phyloP scores from a whole-genome alignment of 2,113 vertebrate species.

The Ellobius talpinus region DNA sequence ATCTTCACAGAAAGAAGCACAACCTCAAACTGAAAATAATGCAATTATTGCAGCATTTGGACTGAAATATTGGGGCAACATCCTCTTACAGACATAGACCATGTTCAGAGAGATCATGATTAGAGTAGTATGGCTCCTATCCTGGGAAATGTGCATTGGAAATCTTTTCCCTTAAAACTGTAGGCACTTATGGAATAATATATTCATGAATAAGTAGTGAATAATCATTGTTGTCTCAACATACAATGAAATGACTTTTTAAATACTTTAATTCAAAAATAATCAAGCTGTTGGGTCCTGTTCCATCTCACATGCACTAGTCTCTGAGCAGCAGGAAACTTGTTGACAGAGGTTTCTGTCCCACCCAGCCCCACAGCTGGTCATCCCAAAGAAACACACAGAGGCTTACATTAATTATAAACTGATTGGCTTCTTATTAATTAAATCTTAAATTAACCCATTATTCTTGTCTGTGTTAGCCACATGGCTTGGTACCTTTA shows the following conservation, averaged over 20 bases:
- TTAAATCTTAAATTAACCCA: no score
- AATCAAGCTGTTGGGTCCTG: not conserved
- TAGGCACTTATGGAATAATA: not conserved
- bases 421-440: no score
- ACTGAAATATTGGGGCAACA: not conserved
- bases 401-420: no score
- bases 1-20: not conserved
- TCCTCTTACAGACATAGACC: fast-evolving
- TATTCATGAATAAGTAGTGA: not conserved
- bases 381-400: no score
- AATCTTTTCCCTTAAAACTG: not conserved
- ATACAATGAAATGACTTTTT: not conserved
- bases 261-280: not conserved
- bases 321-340: not conserved
- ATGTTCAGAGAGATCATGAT: not conserved
- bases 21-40: not conserved
- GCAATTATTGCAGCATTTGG: not conserved
- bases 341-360: no score
- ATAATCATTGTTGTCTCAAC: not conserved
- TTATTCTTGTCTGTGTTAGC: no score
- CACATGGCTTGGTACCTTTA: no score
- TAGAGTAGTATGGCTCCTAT: not conserved
- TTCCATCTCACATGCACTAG: not conserved
- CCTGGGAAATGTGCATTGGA: not conserved
- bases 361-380: no score